Percentiles rank a stretch among this genome's conserved stretches.
Evolutionary conservation across 2,113 vertebrate species (phyloP).

Genomic region (Eulemur rufifrons): DNA sequence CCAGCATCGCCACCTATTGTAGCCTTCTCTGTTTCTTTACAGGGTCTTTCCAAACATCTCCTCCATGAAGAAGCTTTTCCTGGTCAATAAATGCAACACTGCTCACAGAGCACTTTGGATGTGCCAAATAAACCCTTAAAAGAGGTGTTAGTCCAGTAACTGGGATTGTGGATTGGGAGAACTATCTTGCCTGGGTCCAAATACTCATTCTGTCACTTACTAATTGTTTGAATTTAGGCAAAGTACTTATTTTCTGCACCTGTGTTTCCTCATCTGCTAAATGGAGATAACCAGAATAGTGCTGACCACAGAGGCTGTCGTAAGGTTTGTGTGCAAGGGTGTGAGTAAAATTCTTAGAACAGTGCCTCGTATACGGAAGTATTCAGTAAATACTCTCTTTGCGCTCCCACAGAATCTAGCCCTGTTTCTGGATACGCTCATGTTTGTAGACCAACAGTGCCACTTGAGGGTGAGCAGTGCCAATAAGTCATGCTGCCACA

Average conservation of each 20-base stretch:
- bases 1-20: not conserved
- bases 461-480: too few species aligned
- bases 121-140: not conserved
- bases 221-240: not conserved
- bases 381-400: not conserved
- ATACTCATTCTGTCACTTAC: not conserved
- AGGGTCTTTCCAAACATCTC: not conserved
- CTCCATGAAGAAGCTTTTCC: not conserved
- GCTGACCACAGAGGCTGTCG: accelerated
- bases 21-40: not conserved
- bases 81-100: not conserved
- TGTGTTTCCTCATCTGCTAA: not conserved
- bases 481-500: not conserved
- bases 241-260: not conserved
- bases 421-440: not conserved
- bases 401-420: not conserved
- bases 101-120: not conserved
- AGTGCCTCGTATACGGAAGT: accelerated
- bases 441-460: not conserved
- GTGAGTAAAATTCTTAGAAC: too few species aligned
- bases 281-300: not conserved
- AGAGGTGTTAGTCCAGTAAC: not conserved
- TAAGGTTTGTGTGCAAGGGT: too few species aligned
- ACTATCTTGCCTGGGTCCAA: too few species aligned
- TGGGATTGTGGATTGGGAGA: not conserved